Evolutionary conservation across 1,140 invertebrate species (phyloP).

Genomic region (Anadara kagoshimensis): DNA sequence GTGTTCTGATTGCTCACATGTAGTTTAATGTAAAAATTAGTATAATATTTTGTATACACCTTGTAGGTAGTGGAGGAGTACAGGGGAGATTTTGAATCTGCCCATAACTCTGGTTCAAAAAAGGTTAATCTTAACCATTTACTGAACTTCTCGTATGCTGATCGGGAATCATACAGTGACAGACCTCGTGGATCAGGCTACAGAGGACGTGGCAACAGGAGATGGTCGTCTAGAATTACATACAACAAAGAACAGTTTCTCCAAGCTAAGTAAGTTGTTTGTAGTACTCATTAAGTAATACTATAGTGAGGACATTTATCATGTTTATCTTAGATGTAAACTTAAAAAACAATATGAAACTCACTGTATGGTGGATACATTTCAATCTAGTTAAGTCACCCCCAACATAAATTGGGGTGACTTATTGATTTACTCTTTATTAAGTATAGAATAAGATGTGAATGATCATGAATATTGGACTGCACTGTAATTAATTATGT

Average conservation of each 20-base stretch:
- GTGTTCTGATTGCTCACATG: not conserved
- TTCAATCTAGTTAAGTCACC: too few species aligned
- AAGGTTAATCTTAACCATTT: constrained; percentile 93
- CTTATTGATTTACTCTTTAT: too few species aligned
- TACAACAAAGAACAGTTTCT: constrained; percentile 95
- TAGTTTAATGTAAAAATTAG: constrained; percentile 4
- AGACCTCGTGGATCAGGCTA: constrained; percentile 61
- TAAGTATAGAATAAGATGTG: too few species aligned
- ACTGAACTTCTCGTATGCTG: constrained; percentile 87
- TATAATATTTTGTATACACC: constrained; percentile 40
- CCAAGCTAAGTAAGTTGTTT: constrained; percentile 87
- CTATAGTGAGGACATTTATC: too few species aligned
- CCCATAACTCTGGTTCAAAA: constrained; percentile 84
- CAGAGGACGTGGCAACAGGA: constrained; percentile 18
- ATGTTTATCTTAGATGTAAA: too few species aligned
- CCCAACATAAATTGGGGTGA: too few species aligned
- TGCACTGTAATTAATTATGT: too few species aligned
- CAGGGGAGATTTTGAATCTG: constrained; percentile 86
- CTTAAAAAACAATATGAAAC: too few species aligned
- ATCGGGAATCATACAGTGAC: constrained; percentile 74
- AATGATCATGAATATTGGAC: too few species aligned
- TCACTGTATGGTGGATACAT: not conserved
- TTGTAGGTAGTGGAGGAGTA: constrained; percentile 72
- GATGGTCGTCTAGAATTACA: constrained; percentile 37
- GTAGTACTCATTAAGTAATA: too few species aligned